Conservation (phyloP, 2,113 vertebrate species). For the Leptodactylus fuscus region DNA sequence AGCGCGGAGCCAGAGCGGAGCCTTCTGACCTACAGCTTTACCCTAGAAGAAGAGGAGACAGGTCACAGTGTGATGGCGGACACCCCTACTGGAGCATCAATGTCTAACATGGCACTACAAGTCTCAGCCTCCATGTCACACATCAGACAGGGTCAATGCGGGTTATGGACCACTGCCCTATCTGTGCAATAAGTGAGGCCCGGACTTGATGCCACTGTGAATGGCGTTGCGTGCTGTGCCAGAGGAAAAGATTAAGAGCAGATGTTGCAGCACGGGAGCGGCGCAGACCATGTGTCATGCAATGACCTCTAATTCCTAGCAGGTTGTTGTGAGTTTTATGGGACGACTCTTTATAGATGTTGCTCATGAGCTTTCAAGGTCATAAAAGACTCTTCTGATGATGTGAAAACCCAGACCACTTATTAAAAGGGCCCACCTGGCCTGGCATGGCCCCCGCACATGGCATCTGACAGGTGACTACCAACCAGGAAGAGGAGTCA, state of each 20-base stretch:
- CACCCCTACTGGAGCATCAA: not conserved
- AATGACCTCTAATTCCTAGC: constrained; percentile 51
- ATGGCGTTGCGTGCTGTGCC: constrained; percentile 30
- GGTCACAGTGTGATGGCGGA: constrained; percentile 18
- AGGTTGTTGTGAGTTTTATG: constrained; percentile 55
- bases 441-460: not conserved
- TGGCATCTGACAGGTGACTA: not conserved
- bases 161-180: not conserved
- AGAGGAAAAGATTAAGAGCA: constrained; percentile 38
- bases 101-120: not conserved
- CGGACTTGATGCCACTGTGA: not conserved
- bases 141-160: not conserved
- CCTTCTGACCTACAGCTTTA: constrained; percentile 86
- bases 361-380: constrained; percentile 43
- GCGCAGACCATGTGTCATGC: constrained; percentile 44
- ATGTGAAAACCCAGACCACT: constrained; percentile 49
- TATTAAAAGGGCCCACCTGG: constrained; percentile 29
- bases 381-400: constrained; percentile 51
- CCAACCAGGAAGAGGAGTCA: not conserved
- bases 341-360: constrained; percentile 48
- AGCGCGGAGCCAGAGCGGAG: constrained; percentile 92
- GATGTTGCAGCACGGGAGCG: constrained; percentile 49
- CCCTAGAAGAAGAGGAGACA: constrained; percentile 74
- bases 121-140: not conserved
- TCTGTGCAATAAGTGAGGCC: not conserved